A percentile compares a stretch with the other conserved stretches of the same genome.
Conservation (phyloP, 35 echinoderm and acorn worm species). For the Lytechinus variegatus region DNA sequence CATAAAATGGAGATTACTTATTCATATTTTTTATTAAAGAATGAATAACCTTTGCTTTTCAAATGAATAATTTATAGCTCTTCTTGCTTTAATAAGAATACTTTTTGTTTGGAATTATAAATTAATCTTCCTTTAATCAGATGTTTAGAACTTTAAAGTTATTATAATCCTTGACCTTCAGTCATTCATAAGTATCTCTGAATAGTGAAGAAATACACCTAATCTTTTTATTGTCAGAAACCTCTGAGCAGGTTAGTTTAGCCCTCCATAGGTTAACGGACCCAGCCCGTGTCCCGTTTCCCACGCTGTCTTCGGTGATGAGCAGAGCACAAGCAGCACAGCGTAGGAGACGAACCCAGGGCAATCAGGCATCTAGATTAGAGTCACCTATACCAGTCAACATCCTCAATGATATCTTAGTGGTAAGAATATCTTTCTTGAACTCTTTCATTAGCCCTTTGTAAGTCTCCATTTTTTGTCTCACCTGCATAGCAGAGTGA, state of each 20-base stretch:
- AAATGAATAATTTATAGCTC: too few relatives aligned
- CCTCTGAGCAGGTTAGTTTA: constrained; percentile 77
- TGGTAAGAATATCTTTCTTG: constrained; percentile 54
- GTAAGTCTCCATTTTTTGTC: too few relatives aligned
- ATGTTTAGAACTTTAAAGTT: too few relatives aligned
- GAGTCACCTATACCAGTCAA: constrained; percentile 79
- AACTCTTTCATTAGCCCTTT: not conserved
- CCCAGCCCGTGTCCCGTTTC: constrained; percentile 77
- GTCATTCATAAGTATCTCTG: not conserved
- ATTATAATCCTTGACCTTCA: not conserved
- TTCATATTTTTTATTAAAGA: too few relatives aligned
- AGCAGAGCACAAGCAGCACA: constrained; percentile 62
- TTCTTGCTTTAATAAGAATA: too few relatives aligned
- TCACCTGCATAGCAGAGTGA: too few relatives aligned
- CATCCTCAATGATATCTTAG: constrained; percentile 84
- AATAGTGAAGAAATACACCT: not conserved
- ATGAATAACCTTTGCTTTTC: too few relatives aligned
- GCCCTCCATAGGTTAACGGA: constrained; percentile 89
- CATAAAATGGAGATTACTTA: too few relatives aligned
- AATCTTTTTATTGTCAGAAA: constrained; percentile 40
- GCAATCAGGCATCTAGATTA: constrained; percentile 47
- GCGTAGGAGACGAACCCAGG: constrained; percentile 68
- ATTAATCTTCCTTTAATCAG: too few relatives aligned
- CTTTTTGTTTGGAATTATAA: too few relatives aligned
- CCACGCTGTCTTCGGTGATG: constrained; percentile 80